These are phyloP conservation scores for Limnothrissa miodon DNA, from an alignment of 2,113 vertebrate species.

Conservation along the genomic window DNA sequence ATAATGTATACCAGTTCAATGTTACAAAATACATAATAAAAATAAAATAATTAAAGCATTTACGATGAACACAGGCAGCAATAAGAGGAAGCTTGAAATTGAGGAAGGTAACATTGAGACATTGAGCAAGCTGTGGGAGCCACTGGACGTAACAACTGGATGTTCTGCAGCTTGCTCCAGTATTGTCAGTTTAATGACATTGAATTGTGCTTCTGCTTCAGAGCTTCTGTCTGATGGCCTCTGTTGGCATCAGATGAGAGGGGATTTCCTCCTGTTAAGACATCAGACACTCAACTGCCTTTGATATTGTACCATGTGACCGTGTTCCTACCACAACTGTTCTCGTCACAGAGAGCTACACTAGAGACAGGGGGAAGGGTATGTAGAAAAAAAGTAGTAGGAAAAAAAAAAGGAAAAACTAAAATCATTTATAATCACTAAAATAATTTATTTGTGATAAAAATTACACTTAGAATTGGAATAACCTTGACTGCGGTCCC, in stretches of 20 bases:
- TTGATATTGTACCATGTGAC: constrained; percentile 35
- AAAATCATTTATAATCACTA: not conserved
- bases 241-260: constrained; percentile 56
- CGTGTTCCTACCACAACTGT: not conserved
- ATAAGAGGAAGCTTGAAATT: not conserved
- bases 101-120: no score
- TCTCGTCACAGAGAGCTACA: not conserved
- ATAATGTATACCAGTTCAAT: no score
- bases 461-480: not conserved
- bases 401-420: not conserved
- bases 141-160: no score
- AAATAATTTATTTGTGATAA: not conserved
- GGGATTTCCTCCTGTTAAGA: constrained; percentile 46
- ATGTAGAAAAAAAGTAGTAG: no score
- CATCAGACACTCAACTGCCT: constrained; percentile 41
- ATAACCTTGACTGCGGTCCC: not conserved
- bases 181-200: constrained; percentile 8
- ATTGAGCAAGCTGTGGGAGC: no score
- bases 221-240: constrained; percentile 33
- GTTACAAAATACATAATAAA: no score
- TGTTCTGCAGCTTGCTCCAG: not conserved
- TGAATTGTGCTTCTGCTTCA: not conserved
- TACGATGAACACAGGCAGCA: not conserved
- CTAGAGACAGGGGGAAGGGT: not conserved
- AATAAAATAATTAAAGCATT: no score